Percentiles rank a stretch among this genome's conserved stretches.
phyloP scores from a whole-genome alignment of 2,888 invertebrate species.

The Ernsta delagoae region DNA sequence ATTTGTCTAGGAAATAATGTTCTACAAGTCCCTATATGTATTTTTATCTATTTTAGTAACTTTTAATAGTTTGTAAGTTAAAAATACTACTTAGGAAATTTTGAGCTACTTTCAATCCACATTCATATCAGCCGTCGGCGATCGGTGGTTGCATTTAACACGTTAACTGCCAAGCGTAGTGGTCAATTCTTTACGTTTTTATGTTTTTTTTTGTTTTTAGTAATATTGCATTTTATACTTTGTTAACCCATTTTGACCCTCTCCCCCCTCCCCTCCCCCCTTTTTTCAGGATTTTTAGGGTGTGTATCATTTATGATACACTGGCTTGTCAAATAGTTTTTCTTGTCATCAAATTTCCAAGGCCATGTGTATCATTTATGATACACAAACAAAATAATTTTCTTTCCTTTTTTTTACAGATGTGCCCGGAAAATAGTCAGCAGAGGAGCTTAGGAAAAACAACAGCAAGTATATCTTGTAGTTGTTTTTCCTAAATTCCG shows the following conservation, averaged over 20 bases:
- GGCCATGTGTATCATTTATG: constrained; percentile 11
- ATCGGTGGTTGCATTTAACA: too few relatives aligned
- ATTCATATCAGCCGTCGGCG: too few relatives aligned
- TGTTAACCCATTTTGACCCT: neutral
- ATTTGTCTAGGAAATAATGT: too few relatives aligned
- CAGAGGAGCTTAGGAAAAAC: constrained; percentile 5
- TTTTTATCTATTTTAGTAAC: too few relatives aligned
- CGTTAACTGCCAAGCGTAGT: too few relatives aligned
- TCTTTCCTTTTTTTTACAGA: constrained; percentile 1
- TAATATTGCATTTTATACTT: neutral
- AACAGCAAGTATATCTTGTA: neutral
- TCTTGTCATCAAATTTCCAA: neutral
- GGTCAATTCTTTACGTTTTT: neutral
- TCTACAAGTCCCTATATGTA: too few relatives aligned
- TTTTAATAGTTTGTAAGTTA: too few relatives aligned
- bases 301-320: constrained; percentile 5
- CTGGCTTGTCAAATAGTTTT: constrained; percentile 3
- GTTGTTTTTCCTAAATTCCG: constrained; percentile 2
- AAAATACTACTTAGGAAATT: too few relatives aligned
- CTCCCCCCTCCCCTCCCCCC: neutral
- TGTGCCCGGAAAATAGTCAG: neutral
- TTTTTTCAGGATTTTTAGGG: constrained; percentile 1
- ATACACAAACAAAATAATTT: neutral
- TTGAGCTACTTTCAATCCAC: too few relatives aligned
- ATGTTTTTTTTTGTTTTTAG: neutral